Evolutionary conservation across 1,140 invertebrate genomes (phyloP).

Genomic region (Anoplophora glabripennis): DNA sequence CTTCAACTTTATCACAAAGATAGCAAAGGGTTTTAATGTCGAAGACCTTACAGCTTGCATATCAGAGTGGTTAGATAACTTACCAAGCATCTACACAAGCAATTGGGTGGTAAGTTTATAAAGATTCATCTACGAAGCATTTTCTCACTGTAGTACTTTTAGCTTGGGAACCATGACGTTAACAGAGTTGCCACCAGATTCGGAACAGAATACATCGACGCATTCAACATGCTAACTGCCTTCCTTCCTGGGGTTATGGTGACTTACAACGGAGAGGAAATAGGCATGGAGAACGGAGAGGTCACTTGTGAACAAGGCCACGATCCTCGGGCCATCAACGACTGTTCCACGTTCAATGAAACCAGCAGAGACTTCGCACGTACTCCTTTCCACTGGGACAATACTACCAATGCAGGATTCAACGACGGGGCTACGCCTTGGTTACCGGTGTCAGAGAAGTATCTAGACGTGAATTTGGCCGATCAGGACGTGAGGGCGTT

Average conservation of each 20-base stretch:
- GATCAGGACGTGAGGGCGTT: slow-evolving; percentile 18
- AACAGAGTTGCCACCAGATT: slow-evolving; percentile 51
- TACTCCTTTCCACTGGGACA: slow-evolving; percentile 77
- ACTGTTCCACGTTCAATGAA: slow-evolving; percentile 44
- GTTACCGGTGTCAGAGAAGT: slow-evolving; percentile 63
- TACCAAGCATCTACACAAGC: slow-evolving; percentile 49
- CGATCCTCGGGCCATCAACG: slow-evolving; percentile 50
- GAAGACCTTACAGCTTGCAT: slow-evolving; percentile 54
- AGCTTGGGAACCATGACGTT: slow-evolving; percentile 56
- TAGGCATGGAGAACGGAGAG: slow-evolving; percentile 62
- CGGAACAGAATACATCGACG: slow-evolving; percentile 48
- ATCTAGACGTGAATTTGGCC: slow-evolving; percentile 54
- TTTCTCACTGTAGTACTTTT: background rate
- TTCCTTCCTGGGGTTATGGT: slow-evolving; percentile 65
- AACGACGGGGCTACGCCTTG: slow-evolving; percentile 59
- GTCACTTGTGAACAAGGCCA: slow-evolving; percentile 53
- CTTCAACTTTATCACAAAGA: slow-evolving; percentile 52
- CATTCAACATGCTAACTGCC: slow-evolving; percentile 53
- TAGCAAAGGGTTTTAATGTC: slow-evolving; percentile 56
- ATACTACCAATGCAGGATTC: slow-evolving; percentile 63
- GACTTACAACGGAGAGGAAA: slow-evolving; percentile 76
- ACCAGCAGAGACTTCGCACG: slow-evolving; percentile 48
- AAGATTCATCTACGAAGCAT: no score
- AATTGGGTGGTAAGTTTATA: slow-evolving; percentile 59
- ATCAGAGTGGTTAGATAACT: slow-evolving; percentile 59